Evolutionary conservation across 2,113 vertebrate genomes (phyloP), one percentile per base, ranked within the genome.

Genomic region (Vulpes ferrilata): DNA sequence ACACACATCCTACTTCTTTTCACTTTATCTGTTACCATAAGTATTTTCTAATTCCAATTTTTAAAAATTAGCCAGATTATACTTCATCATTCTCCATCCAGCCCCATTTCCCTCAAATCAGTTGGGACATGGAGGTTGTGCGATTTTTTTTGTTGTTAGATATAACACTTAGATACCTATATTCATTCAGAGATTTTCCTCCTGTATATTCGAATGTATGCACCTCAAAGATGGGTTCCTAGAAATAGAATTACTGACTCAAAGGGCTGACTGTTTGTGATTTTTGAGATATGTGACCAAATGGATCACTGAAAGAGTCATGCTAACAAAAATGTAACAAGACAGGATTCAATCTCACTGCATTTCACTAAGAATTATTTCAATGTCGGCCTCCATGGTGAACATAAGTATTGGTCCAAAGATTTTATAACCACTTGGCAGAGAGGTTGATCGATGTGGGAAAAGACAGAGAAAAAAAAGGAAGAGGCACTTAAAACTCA

Each of bases 291-390:
- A 51, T 7, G 23, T 83, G 32, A 93, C 27, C 32, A 73, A 86
- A 74, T 17, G 94, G 79, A 67, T 67, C 79, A 64, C 35, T 81
- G 69, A 71, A 85, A 87, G 62, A n/a, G 38, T 95, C 48, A 67
- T 62, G 16, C n/a, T 90, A 93, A 83, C 59, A 25, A n/a, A 60
- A 60, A 71, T 51, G 51, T 27, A 90, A 1, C 51, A 73, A 27
- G 57, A 55, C 10, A 90, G 38, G 60, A 82, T 43, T 93, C 15
- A n/a, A 27, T 78, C 65, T 95, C 11, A 57, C 4, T 67, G 23
- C 10, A 79, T 95, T 93, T 90, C 81, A 95, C 71, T 65, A 69
- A 83, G 32, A 94, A 78, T 71, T 88, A 60, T 78, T 97, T 79
- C 96, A 85, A 79, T 32, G 16, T 88, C 55, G 81, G 43, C 53